Conservation (phyloP, 2,113 vertebrate species). For the Danio rerio region GRCz12tu NC_133195.1:18161001-18161500, state of each 20-base stretch:
- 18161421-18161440: too few relatives aligned
- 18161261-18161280: background rate
- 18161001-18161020: background rate
- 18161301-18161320: background rate
- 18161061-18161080: background rate
- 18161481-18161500: too few relatives aligned
- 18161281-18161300: slow-evolving; percentile 3
- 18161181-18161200: slow-evolving; percentile 20
- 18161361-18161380: too few relatives aligned
- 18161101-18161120: background rate
- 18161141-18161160: slow-evolving; percentile 11
- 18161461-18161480: too few relatives aligned
- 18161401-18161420: too few relatives aligned
- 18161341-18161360: too few relatives aligned
- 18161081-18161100: background rate
- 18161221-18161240: background rate
- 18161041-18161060: slow-evolving; percentile 10
- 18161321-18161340: background rate
- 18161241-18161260: background rate
- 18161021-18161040: background rate
- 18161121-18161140: background rate
- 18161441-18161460: too few relatives aligned
- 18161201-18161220: slow-evolving; percentile 51
- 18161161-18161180: slow-evolving; percentile 8
- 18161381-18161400: too few relatives aligned